phyloP scores from a whole-genome alignment of 2,113 vertebrate species.

The Tiliqua scincoides region DNA sequence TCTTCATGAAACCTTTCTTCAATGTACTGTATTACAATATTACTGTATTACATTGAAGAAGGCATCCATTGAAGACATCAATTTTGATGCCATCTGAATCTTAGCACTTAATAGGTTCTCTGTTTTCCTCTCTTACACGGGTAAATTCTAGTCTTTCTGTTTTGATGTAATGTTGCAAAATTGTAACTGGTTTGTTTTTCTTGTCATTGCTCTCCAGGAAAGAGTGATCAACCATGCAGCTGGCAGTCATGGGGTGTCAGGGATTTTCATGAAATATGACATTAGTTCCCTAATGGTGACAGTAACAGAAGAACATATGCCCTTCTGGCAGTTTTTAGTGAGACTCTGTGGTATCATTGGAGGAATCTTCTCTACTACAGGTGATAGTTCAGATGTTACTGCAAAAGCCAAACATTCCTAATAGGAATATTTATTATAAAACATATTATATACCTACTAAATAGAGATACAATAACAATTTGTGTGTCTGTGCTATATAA shows the following conservation, averaged over 20 bases:
- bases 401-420: not conserved
- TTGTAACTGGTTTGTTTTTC: not conserved
- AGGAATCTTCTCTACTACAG: slow-evolving; percentile 98
- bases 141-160: not conserved
- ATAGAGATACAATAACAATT: not conserved
- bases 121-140: not conserved
- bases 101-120: not conserved
- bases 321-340: slow-evolving; percentile 96
- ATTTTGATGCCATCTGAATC: not conserved
- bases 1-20: not conserved
- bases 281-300: slow-evolving; percentile 97
- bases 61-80: too few species aligned
- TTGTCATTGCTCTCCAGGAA: slow-evolving; percentile 72
- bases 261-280: slow-evolving; percentile 99
- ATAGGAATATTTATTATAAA: not conserved
- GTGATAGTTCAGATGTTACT: slow-evolving; percentile 59
- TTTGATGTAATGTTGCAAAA: not conserved
- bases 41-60: too few species aligned
- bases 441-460: not conserved
- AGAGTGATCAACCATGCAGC: slow-evolving; percentile 93
- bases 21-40: too few species aligned
- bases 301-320: slow-evolving; percentile 97
- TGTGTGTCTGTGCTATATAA: not conserved
- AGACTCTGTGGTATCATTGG: slow-evolving; percentile 96
- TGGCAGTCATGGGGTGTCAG: slow-evolving; percentile 96